Base-by-base conservation (phyloP, 2,113 vertebrate genomes). In the Prionailurus bengalensis region DNA sequence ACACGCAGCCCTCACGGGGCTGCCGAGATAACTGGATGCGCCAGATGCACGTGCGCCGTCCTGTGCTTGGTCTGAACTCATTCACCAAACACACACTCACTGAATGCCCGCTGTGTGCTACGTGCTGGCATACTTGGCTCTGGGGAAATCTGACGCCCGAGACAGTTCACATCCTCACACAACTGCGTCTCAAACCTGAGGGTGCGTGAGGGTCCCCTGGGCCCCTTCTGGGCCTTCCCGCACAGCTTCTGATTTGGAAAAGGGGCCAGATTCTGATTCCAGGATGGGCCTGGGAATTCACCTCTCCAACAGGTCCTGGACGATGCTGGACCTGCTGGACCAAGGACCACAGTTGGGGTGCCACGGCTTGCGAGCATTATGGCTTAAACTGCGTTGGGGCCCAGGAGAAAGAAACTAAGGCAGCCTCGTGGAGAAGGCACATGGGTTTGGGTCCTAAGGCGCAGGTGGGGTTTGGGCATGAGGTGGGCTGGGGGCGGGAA, bases 71-170 rank as follows among this genome's bases (percentile, higher is more conserved):
- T 2, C 73, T 39, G 61, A 0, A 3, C 17, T 23, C 53, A 39
- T 12, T 12, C 79, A 92, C 16, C 65, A 61, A 12, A 76, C 53
- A 48, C 3, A 31, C 3, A 23, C 4, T 33, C 14, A 31, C 7
- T 51, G 39, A 48, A 16, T 2, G 1, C 53, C 25, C 4, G 15
- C 58, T 53, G 29, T 48, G 12, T 6, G 13, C 53, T 25, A 6
- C 2, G 0, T 7, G 42, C 3, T 21, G 93, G n/a, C 0, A 1
- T 0, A 4, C 51, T 27, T 27, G 19, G 19, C 51, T 66, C 36
- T 0, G 0, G 2, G 33, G 27, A 31, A 65, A 58, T 4, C 14
- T 74, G 36, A 45, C 23, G 11, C 48, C 31, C 3, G 21, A 16
- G 73, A 31, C 9, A 29, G n/a, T 17, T 55, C 55, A 36, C 0